Percentiles rank a stretch among this genome's conserved stretches.
Conservation (phyloP, 2,888 invertebrate species). For the Caenorhabditis becei region DNA sequence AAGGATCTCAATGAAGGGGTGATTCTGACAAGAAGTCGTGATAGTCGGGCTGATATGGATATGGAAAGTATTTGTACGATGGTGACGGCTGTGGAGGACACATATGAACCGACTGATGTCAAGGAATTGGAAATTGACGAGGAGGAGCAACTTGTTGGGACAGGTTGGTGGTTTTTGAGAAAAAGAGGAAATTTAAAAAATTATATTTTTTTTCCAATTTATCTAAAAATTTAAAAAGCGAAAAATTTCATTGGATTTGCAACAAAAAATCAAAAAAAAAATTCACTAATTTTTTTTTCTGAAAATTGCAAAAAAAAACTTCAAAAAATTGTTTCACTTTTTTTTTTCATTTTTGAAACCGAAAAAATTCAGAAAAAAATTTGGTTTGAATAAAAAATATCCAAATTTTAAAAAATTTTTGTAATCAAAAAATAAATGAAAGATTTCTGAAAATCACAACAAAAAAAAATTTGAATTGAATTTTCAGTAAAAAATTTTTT, state of each 20-base stretch:
- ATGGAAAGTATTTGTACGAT: slow-evolving; percentile 64
- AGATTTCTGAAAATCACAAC: no score
- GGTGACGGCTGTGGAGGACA: slow-evolving; percentile 63
- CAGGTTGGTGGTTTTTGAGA: slow-evolving; percentile 23
- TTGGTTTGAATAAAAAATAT: background rate
- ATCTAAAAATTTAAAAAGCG: slow-evolving; percentile 1
- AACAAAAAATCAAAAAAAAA: slow-evolving; percentile 8
- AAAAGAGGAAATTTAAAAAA: background rate
- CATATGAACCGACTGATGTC: slow-evolving; percentile 42
- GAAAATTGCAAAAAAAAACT: background rate
- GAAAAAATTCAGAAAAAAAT: background rate
- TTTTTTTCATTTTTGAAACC: no score
- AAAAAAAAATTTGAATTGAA: no score
- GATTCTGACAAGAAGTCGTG: slow-evolving; percentile 55
- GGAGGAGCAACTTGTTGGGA: slow-evolving; percentile 24
- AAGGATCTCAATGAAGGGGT: slow-evolving; percentile 65
- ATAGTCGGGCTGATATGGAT: slow-evolving; percentile 46
- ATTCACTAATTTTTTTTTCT: background rate
- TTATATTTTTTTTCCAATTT: background rate
- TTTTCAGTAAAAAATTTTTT: no score
- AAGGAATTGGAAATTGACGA: slow-evolving; percentile 24
- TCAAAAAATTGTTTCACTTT: no score
- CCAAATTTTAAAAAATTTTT: background rate
- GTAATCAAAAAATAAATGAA: background rate
- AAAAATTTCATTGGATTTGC: background rate